Conservation (phyloP, 1,140 invertebrate species). For the Orussus abietinus region DNA sequence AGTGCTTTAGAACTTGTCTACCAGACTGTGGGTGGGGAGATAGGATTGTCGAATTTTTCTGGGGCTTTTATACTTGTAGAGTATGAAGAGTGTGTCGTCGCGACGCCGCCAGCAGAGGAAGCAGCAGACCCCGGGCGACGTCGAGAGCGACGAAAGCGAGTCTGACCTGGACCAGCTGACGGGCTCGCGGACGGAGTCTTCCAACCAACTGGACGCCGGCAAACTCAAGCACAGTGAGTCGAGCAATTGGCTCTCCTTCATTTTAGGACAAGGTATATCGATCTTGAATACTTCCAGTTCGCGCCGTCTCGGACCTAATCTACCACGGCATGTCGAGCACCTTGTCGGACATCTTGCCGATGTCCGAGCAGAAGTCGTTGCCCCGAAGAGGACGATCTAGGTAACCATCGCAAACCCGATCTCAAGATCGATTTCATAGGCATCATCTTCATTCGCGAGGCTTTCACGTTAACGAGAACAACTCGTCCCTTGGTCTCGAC, state of each 20-base stretch:
- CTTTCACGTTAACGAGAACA: too few species aligned
- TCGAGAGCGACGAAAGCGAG: conserved; percentile 71
- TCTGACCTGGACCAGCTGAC: conserved; percentile 72
- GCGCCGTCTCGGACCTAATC: conserved; percentile 63
- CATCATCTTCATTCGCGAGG: too few species aligned
- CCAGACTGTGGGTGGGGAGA: too few species aligned
- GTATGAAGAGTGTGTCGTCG: conserved; percentile 53
- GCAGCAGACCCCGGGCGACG: conserved; percentile 59
- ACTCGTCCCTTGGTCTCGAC: too few species aligned
- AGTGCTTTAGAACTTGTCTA: too few species aligned
- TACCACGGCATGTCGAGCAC: conserved; percentile 75
- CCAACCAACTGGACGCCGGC: conserved; percentile 67
- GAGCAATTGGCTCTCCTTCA: neutral
- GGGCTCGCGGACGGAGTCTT: conserved; percentile 70
- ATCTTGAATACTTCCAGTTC: conserved; percentile 38
- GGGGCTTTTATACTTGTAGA: too few species aligned
- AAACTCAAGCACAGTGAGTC: conserved; percentile 68
- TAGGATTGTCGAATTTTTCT: too few species aligned
- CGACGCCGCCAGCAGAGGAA: conserved; percentile 54
- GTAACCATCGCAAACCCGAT: conserved; percentile 42
- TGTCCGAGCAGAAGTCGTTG: conserved; percentile 73
- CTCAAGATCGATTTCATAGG: too few species aligned
- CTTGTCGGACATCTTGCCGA: conserved; percentile 72
- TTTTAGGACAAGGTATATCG: neutral
- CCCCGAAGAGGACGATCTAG: conserved; percentile 66